A percentile compares a stretch with the other conserved stretches of the same genome.
These are phyloP conservation scores for Cygnus buccinator DNA, from an alignment of 2,113 vertebrate species.

Conservation along the genomic window DNA sequence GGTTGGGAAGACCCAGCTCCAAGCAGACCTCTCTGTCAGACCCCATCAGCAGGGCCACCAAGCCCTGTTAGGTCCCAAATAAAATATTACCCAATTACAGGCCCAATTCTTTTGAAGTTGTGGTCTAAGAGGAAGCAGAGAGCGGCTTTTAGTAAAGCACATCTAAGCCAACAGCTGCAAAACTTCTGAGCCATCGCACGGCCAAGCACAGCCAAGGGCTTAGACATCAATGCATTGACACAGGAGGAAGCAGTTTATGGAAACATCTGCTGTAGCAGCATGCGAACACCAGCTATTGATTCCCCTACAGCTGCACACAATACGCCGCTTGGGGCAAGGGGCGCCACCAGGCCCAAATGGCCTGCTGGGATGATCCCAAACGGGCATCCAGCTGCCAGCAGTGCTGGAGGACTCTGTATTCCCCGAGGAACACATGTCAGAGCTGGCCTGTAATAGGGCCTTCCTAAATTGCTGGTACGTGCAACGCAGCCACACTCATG, in stretches of 20 bases:
- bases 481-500: not conserved
- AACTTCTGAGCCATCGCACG: not conserved
- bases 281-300: not conserved
- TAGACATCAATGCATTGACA: not conserved
- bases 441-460: not conserved
- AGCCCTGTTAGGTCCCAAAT: not conserved
- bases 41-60: not conserved
- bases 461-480: not conserved
- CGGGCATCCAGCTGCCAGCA: not conserved
- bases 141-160: not conserved
- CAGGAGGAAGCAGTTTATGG: not conserved
- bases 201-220: not conserved
- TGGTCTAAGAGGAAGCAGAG: not conserved
- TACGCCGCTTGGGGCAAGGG: not conserved
- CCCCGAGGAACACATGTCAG: not conserved
- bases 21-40: not conserved
- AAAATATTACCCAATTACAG: not conserved
- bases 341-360: accelerated
- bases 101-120: not conserved
- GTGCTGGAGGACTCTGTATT: not conserved
- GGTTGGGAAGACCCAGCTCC: not conserved
- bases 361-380: not conserved
- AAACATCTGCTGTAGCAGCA: not conserved
- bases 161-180: not conserved
- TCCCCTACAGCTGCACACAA: not conserved